Evolutionary conservation across 2,113 vertebrate species (phyloP).

Genomic region (Lycaon pictus): DNA sequence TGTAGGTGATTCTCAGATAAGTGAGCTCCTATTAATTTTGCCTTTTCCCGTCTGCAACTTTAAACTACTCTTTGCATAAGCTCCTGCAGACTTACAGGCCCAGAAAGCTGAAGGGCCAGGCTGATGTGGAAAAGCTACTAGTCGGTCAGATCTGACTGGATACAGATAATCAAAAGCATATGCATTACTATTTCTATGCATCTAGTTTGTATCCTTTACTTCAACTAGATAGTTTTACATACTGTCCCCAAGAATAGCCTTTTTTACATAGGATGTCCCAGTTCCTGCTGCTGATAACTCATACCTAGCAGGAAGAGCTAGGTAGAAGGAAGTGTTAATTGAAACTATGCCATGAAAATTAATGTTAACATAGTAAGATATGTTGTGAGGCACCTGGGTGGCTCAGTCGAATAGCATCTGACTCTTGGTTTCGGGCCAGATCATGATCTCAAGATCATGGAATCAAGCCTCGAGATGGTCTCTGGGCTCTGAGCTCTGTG

Average conservation of each 20-base stretch:
- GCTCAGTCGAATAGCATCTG: neutral
- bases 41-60: neutral
- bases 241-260: neutral
- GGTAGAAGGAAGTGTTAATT: neutral
- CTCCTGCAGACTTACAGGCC: neutral
- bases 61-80: neutral
- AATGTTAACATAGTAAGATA: neutral
- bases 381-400: neutral
- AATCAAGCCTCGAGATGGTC: neutral
- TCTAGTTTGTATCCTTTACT: neutral
- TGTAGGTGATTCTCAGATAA: neutral
- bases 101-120: neutral
- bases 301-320: neutral
- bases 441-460: neutral
- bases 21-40: neutral
- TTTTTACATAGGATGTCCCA: neutral
- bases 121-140: neutral
- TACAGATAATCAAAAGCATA: neutral
- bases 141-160: neutral
- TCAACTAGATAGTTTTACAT: neutral
- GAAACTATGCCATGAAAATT: neutral
- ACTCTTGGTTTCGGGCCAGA: neutral
- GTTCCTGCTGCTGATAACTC: fast-evolving
- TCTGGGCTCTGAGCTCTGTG: neutral
- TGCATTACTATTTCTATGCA: neutral